Base-by-base conservation (phyloP, 2,797 vertebrate genomes). In the Onychomys leucogaster region DNA sequence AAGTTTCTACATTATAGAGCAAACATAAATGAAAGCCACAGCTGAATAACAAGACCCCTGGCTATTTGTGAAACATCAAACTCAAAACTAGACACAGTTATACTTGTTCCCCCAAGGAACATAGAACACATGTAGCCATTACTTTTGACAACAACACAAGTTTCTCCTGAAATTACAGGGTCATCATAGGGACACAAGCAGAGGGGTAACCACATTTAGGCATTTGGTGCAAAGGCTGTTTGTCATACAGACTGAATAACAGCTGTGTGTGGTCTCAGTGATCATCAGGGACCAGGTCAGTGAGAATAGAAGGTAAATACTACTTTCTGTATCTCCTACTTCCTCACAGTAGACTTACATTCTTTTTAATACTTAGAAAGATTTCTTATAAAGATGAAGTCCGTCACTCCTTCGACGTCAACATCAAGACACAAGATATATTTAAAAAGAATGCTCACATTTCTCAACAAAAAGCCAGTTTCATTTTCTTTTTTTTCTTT, bases 41-140 rank as follows among this genome's bases (percentile, higher is more conserved):
- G 77, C 65, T 88, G 71, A 80, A 80, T 49, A 94, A 19, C 34
- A 87, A 87, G 34, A 76, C 91, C 63, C 17, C 82, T 91, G 93
- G 91, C 82, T 83, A 76, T 80, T 49, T 19, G 25, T 76, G 78
- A 90, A 86, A 25, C 46, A 92, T 43, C 13, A 95, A 83, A 91
- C 34, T 80, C 52, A 89, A 76, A 95, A 92, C 29, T 43, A 83
- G 95, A 95, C 77, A 94, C 43, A 93, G 57, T 90, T 96, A 77
- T 3, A 41, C 61, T 82, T 94, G 63, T 85, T 92, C 80, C 46
- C 94, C 69, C 16, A 61, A 94, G 89, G 78, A 57, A 89, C 89
- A 91, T 63, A 80, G 71, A 89, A 94, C 63, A 89, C 17, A 63
- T 57, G 78, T 75, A 95, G 46, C 41, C n/a, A 83, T 97, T 93